Evolutionary conservation across 2,113 vertebrate genomes (phyloP).

Genomic region (Sphyrna mokarran): DNA sequence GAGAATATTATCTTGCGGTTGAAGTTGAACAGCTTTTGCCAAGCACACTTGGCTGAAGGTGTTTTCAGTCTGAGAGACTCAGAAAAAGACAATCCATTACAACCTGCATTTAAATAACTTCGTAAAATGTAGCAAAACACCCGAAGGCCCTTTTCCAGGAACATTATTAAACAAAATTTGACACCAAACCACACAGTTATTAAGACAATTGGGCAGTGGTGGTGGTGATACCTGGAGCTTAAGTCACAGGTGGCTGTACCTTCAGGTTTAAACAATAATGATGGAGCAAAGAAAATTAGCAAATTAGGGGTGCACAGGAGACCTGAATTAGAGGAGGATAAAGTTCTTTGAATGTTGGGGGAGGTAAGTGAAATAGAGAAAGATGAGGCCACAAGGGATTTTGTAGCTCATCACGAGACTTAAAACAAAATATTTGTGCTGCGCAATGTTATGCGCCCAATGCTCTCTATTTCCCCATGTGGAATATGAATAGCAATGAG

Average conservation of each 20-base stretch:
- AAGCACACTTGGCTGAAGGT: neutral
- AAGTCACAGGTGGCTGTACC: neutral
- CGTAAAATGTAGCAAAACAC: neutral
- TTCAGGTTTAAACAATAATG: neutral
- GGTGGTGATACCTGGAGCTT: neutral
- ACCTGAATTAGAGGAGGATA: neutral
- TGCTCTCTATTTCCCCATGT: neutral
- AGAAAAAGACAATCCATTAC: neutral
- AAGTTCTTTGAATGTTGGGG: neutral
- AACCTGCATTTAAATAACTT: neutral
- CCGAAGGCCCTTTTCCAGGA: neutral
- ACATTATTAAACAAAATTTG: neutral
- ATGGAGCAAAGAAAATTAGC: neutral
- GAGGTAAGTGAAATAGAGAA: neutral
- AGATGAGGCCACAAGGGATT: neutral
- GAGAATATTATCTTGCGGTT: neutral
- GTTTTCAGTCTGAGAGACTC: neutral
- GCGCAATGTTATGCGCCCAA: neutral
- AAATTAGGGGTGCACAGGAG: neutral
- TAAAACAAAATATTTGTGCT: slow-evolving; percentile 8
- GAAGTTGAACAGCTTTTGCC: neutral
- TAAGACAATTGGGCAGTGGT: neutral
- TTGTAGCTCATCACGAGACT: neutral
- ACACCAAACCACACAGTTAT: neutral
- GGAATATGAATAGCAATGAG: neutral